Conservation (phyloP, 2,113 vertebrate genomes). For the Hyla sarda region DNA sequence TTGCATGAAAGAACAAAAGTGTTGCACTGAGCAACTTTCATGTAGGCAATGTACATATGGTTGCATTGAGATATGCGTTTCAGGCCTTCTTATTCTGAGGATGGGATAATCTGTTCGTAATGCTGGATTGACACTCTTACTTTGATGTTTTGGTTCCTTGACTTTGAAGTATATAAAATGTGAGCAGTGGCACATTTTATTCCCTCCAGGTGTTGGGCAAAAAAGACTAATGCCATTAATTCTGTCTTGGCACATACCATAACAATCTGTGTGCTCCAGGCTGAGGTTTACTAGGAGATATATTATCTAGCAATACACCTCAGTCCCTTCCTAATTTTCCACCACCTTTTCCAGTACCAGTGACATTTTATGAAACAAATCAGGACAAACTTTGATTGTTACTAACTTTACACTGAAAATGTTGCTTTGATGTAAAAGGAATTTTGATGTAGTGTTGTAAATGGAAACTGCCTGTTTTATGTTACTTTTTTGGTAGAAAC, state of each 20-base stretch:
- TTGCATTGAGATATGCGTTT: slow-evolving; percentile 16
- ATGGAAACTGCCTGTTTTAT: no score
- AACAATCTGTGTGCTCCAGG: slow-evolving; percentile 21
- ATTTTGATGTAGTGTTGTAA: no score
- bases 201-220: slow-evolving; percentile 21
- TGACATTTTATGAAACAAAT: slow-evolving; percentile 9
- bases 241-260: slow-evolving; percentile 20
- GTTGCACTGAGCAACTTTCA: neutral
- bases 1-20: neutral
- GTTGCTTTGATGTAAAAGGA: neutral
- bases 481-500: no score
- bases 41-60: neutral
- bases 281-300: slow-evolving; percentile 32
- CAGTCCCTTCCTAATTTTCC: slow-evolving; percentile 27
- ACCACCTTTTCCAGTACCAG: slow-evolving; percentile 4
- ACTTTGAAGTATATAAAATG: slow-evolving; percentile 40
- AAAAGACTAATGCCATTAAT: slow-evolving; percentile 33
- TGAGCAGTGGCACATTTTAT: slow-evolving; percentile 32
- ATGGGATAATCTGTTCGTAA: slow-evolving; percentile 26
- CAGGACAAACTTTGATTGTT: neutral
- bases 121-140: neutral
- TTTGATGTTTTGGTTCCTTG: slow-evolving; percentile 46
- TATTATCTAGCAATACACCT: slow-evolving; percentile 18
- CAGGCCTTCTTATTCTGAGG: neutral
- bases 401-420: neutral